Conservation (phyloP, 2,113 vertebrate genomes). For the Anolis sagrei region DNA sequence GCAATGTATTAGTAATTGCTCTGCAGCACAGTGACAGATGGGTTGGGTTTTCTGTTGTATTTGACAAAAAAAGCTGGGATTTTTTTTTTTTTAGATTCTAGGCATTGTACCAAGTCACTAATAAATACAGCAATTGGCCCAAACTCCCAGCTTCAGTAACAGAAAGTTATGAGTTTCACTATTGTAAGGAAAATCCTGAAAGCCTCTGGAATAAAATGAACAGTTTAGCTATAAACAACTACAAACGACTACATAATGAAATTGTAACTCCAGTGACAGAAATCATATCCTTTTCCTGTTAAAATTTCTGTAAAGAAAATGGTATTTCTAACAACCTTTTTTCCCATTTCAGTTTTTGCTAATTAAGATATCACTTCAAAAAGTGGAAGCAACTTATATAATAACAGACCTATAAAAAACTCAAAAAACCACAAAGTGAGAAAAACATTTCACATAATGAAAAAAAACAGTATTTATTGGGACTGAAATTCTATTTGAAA, state of each 20-base stretch:
- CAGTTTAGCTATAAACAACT: neutral
- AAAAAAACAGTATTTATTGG: neutral
- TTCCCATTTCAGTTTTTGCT: neutral
- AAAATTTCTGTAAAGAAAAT: neutral
- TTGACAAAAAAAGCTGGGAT: neutral
- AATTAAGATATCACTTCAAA: neutral
- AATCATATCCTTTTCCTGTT: neutral
- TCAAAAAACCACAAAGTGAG: neutral
- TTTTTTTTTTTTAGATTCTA: constrained; percentile 1
- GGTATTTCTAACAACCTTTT: neutral
- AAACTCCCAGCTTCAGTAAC: neutral
- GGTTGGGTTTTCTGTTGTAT: neutral
- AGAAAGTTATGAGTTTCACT: neutral
- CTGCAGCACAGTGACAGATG: constrained; percentile 13
- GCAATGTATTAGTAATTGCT: neutral
- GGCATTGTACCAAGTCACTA: neutral
- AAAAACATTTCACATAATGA: neutral
- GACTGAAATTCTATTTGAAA: neutral
- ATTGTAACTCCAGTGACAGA: neutral
- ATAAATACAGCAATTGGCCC: neutral
- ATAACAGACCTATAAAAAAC: neutral
- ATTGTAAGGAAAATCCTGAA: neutral
- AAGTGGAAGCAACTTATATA: neutral
- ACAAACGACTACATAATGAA: neutral
- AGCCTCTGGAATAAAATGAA: neutral